phyloP scores from a whole-genome alignment of 2,113 vertebrate genomes.

The Cryptoleucopteryx plumbea region DNA sequence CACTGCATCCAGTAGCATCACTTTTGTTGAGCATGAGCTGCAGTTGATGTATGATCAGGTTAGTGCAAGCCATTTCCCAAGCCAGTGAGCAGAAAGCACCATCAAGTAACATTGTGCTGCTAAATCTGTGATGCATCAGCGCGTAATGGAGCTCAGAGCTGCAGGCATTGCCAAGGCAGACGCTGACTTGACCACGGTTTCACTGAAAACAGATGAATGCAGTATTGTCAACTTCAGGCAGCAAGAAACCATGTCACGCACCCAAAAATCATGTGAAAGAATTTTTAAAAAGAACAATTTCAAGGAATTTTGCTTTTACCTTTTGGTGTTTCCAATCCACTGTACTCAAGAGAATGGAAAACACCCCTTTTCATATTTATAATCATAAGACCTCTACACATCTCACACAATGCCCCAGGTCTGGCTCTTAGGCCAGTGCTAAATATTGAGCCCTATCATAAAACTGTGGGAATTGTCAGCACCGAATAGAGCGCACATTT shows the following conservation, averaged over 20 bases:
- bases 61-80: background rate
- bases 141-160: background rate
- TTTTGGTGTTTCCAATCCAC: background rate
- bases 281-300: background rate
- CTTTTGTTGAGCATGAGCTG: background rate
- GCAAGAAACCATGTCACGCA: background rate
- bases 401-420: background rate
- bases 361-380: background rate
- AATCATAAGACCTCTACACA: background rate
- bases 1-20: background rate
- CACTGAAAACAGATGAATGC: background rate
- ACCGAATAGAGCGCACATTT: background rate
- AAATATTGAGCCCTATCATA: background rate
- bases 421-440: background rate
- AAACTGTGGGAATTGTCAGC: slow-evolving; percentile 11
- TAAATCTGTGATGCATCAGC: background rate
- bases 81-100: background rate
- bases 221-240: background rate
- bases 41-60: rapidly evolving
- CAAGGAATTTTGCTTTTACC: background rate
- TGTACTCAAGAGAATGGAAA: background rate
- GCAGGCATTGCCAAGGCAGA: background rate
- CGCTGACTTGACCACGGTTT: background rate
- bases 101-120: background rate
- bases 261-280: background rate